Percentiles rank a stretch among this genome's conserved stretches.
phyloP scores from a whole-genome alignment of 2,888 invertebrate species.

The Epinotia ramella region DNA sequence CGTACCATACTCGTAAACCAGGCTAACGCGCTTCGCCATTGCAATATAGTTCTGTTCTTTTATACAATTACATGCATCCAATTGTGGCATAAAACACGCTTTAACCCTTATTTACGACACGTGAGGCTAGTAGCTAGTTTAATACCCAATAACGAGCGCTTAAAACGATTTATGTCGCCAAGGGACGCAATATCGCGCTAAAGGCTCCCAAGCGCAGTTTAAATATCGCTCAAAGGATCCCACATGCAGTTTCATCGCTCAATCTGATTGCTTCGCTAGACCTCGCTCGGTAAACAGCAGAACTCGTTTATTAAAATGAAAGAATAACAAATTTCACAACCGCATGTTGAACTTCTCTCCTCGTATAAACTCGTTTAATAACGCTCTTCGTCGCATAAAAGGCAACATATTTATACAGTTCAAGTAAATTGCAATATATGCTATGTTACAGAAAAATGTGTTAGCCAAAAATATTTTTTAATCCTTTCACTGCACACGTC shows the following conservation, averaged over 20 bases:
- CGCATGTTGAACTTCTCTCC: neutral
- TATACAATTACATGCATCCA: neutral
- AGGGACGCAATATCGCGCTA: conserved; percentile 27
- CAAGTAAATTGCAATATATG: neutral
- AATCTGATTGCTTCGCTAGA: conserved; percentile 13
- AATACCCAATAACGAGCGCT: conserved; percentile 33
- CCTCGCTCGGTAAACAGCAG: conserved; percentile 10
- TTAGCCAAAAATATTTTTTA: neutral
- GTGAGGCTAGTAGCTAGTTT: conserved; percentile 9
- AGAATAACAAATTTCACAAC: neutral
- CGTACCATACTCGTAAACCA: too few species aligned
- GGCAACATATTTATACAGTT: neutral
- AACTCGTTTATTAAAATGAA: conserved; percentile 5
- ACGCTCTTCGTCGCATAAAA: neutral
- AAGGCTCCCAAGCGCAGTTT: conserved; percentile 19
- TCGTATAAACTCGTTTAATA: neutral
- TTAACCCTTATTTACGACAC: conserved; percentile 12
- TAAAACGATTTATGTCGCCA: conserved; percentile 20
- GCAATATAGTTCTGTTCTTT: neutral
- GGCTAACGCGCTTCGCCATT: neutral
- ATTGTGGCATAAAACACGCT: neutral
- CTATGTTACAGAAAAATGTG: neutral
- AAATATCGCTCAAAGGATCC: conserved; percentile 13
- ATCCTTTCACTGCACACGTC: neutral
- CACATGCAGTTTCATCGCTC: conserved; percentile 1